These are phyloP conservation scores for Tetropium fuscum DNA, from an alignment of 2,888 invertebrate genomes.

Conservation along the genomic window DNA sequence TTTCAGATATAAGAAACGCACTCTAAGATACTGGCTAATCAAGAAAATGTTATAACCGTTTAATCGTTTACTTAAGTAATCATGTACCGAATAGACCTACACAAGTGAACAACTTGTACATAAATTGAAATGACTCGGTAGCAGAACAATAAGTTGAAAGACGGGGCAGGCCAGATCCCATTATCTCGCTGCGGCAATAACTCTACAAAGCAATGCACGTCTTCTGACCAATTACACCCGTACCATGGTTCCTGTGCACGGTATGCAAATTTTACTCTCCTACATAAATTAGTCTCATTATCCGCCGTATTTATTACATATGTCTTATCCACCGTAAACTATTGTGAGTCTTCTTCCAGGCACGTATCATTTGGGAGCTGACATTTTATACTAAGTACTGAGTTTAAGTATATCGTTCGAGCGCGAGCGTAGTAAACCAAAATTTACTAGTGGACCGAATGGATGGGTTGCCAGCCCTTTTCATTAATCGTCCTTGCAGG, in stretches of 20 bases:
- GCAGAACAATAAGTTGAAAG: constrained; percentile 19
- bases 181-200: constrained; percentile 38
- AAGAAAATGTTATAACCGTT: too few species aligned
- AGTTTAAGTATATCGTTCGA: too few species aligned
- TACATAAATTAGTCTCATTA: constrained; percentile 61
- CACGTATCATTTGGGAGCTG: constrained; percentile 8
- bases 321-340: constrained; percentile 23
- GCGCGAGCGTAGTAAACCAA: too few species aligned
- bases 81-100: neutral
- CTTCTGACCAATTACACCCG: constrained; percentile 33
- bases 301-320: constrained; percentile 56
- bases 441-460: too few species aligned
- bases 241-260: constrained; percentile 19
- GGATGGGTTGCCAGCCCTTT: too few species aligned
- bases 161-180: constrained; percentile 28
- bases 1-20: too few species aligned
- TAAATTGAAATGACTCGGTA: constrained; percentile 10
- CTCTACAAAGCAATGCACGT: constrained; percentile 23
- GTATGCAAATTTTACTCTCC: constrained; percentile 56
- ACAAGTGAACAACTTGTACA: neutral
- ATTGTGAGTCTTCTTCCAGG: constrained; percentile 2
- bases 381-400: constrained; percentile 5
- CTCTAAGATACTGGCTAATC: too few species aligned
- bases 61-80: too few species aligned
- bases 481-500: too few species aligned